A percentile compares a stretch with the other conserved stretches of the same genome.
These are phyloP conservation scores for Crambe crambe DNA, from an alignment of 37 sponge, comb jelly and placozoan species.

Conservation along the genomic window DNA sequence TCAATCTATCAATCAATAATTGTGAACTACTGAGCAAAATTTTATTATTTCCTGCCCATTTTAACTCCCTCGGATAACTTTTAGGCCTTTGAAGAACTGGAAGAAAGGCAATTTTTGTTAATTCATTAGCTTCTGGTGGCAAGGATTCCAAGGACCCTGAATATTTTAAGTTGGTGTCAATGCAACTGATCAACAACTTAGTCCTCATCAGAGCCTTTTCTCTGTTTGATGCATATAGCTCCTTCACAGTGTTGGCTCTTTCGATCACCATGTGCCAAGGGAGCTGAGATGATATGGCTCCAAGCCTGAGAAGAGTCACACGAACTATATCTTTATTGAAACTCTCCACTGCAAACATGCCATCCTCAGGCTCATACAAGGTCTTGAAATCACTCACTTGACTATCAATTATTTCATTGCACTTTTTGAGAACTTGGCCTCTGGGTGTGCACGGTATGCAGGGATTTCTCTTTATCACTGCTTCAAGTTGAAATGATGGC, in stretches of 20 bases:
- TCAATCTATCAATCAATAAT: no score
- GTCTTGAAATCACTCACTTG: conserved; percentile 4
- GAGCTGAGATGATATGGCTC: conserved; percentile 22
- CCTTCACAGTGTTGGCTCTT: conserved; percentile 28
- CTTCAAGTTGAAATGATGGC: not conserved
- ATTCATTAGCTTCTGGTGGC: no score
- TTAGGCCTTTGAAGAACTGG: no score
- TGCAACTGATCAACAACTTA: no score
- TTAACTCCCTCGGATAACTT: no score
- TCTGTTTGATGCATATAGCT: not conserved
- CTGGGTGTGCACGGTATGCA: conserved; percentile 60
- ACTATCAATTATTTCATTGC: conserved; percentile 40
- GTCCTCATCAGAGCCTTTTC: conserved; percentile 19
- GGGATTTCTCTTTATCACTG: not conserved
- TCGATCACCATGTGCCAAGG: no score
- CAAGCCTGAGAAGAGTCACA: conserved; percentile 16
- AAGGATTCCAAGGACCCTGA: no score
- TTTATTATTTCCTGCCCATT: no score
- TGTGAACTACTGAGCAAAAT: no score
- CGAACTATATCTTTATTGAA: conserved; percentile 1
- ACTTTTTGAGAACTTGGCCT: conserved; percentile 18
- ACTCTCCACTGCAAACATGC: conserved; percentile 45
- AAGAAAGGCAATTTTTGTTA: no score
- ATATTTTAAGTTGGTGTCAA: no score
- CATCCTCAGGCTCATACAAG: conserved; percentile 51